phyloP scores from a whole-genome alignment of 1,140 invertebrate species.

The Diorhabda sublineata region DNA sequence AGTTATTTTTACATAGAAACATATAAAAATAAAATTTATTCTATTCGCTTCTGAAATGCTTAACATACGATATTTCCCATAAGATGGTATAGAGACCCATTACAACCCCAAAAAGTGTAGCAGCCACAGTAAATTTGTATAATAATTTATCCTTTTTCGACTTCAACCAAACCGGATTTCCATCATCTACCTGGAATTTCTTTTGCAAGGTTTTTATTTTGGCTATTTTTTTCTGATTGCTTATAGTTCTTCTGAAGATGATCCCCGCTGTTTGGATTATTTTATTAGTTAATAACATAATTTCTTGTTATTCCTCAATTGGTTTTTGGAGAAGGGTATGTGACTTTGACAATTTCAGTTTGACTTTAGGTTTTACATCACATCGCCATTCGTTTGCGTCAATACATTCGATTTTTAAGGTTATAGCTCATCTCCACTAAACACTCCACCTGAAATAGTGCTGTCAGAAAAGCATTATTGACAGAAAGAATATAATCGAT shows the following conservation, averaged over 20 bases:
- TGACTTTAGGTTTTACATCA: not conserved
- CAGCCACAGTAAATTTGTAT: not conserved
- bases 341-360: not conserved
- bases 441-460: no score
- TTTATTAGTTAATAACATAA: not conserved
- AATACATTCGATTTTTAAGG: no score
- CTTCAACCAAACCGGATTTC: conserved; percentile 10
- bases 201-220: conserved; percentile 5
- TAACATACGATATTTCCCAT: conserved; percentile 5
- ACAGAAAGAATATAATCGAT: no score
- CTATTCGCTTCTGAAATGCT: not conserved
- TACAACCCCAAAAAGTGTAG: not conserved
- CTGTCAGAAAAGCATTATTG: no score
- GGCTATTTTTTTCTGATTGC: not conserved
- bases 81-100: conserved; percentile 3
- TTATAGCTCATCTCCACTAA: no score
- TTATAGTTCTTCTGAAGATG: not conserved
- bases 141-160: not conserved
- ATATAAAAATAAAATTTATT: no score
- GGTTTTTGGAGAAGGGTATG: not conserved
- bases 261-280: not conserved
- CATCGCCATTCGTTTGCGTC: no score
- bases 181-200: conserved; percentile 14
- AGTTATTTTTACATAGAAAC: no score
- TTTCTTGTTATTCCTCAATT: not conserved